Conservation (phyloP, 53 echinoderm and acorn worm genomes). For the Luidia sarsii region DNA sequence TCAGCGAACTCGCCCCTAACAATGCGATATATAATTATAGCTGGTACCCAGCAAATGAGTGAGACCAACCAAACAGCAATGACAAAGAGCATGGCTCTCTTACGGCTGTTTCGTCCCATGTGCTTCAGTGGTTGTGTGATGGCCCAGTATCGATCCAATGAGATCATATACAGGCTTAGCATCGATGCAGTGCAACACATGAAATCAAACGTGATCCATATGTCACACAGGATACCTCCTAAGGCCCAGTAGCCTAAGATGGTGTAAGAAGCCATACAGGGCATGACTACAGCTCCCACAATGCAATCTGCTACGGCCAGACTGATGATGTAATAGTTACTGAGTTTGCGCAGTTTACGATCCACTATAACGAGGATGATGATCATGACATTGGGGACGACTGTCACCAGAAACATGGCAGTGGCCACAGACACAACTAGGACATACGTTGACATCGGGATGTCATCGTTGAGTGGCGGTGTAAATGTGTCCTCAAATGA, state of each 20-base stretch:
- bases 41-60: slow-evolving; percentile 65
- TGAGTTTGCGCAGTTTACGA: slow-evolving; percentile 57
- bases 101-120: slow-evolving; percentile 36
- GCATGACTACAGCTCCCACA: slow-evolving; percentile 74
- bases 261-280: slow-evolving; percentile 66
- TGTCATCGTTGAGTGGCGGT: too few species aligned
- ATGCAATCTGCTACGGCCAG: slow-evolving; percentile 72
- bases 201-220: slow-evolving; percentile 72
- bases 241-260: slow-evolving; percentile 71
- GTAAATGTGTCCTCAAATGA: too few species aligned
- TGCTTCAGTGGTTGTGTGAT: slow-evolving; percentile 66
- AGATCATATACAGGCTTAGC: slow-evolving; percentile 71
- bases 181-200: slow-evolving; percentile 76
- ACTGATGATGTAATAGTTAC: slow-evolving; percentile 75
- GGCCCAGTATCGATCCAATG: slow-evolving; percentile 73
- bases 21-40: slow-evolving; percentile 35
- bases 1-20: slow-evolving; percentile 36
- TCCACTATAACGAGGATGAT: slow-evolving; percentile 67
- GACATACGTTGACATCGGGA: slow-evolving; percentile 2
- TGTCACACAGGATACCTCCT: slow-evolving; percentile 62
- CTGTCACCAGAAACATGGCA: slow-evolving; percentile 29
- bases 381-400: slow-evolving; percentile 58
- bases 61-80: slow-evolving; percentile 53
- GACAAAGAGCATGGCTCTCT: slow-evolving; percentile 38
- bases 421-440: slow-evolving; percentile 27